phyloP scores from a whole-genome alignment of 2,888 invertebrate species.

The Taphrorychus bicolor region DNA sequence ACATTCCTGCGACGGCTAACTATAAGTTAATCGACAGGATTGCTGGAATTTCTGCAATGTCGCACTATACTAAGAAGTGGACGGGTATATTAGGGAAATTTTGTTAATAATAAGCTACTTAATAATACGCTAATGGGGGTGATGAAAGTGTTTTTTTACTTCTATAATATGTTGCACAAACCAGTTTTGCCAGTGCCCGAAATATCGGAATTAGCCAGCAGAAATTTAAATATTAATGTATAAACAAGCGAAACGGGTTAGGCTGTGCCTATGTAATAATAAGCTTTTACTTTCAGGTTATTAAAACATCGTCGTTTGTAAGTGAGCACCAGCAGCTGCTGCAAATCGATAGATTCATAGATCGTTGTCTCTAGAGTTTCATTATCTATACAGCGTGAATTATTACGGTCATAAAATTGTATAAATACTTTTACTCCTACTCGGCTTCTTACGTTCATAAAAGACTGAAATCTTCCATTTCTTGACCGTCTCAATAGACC shows the following conservation, averaged over 20 bases:
- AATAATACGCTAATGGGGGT: no score
- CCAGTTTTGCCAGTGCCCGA: neutral
- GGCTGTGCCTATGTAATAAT: neutral
- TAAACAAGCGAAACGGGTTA: neutral
- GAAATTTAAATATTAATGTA: neutral
- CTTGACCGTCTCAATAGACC: no score
- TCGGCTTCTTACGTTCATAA: no score
- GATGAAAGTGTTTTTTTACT: no score
- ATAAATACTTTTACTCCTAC: no score
- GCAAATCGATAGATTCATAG: neutral
- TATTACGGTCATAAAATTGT: no score
- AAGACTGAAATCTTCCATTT: no score
- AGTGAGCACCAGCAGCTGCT: neutral
- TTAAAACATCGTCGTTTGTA: neutral
- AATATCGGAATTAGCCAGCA: neutral
- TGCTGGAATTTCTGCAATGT: conserved; percentile 9
- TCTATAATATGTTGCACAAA: neutral
- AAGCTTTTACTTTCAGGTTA: conserved; percentile 6
- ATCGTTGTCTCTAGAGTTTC: no score
- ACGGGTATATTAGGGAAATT: neutral
- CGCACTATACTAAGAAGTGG: neutral
- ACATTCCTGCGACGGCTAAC: conserved; percentile 1
- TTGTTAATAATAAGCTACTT: neutral
- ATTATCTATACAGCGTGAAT: no score
- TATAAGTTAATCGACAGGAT: conserved; percentile 12